Base-by-base conservation (phyloP, 2,888 invertebrate species). In the Machimus rusticus region DNA sequence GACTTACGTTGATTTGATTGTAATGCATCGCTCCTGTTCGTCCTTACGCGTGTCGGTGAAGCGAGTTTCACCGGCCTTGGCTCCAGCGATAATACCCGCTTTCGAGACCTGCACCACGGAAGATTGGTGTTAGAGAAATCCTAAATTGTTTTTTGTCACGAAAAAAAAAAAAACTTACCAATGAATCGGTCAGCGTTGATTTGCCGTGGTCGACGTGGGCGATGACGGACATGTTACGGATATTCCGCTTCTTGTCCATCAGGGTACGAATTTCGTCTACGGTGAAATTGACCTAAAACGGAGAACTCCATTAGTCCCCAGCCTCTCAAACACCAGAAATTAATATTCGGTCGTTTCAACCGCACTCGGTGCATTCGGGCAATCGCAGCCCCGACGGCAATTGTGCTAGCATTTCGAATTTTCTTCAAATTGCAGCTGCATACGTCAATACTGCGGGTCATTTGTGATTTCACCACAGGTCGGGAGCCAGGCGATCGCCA, bases 161-260 rank as follows among this genome's bases (percentile, higher is more conserved):
- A 34, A 12, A 34, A 46, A 55, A 16, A 16, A 88, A 8, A 46
- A 16, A 0, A 90, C 90, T 91, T 90, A 99, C 99, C 92, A 99
- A 95, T 89, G 99, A 99, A 94, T 99, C 99, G 88, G 99, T 99
- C 93, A 99, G 94, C 88, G 99, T 99, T 90, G 99, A 99, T 94
- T 99, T 99, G 93, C 99, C 99, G 94, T 99, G 99, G 95, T 99
- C 99, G 90, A 99, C 99, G 94, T 99, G 99, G 91, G 99, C 99
- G 93, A 99, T 99, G 94, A 99, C 99, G 93, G 99, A 99, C 99
- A 99, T 99, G 95, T 99, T 99, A 93, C 99, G 96, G 95, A 99
- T 99, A 93, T 99, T 99, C 95, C 95, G 95, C 95, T 99, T 99
- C 94, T 98, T 98, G 97, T 99, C 99, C 99, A 99, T 99, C 96